Conservation (phyloP, 2,888 invertebrate genomes). For the Pardosa pseudoannulata region DNA sequence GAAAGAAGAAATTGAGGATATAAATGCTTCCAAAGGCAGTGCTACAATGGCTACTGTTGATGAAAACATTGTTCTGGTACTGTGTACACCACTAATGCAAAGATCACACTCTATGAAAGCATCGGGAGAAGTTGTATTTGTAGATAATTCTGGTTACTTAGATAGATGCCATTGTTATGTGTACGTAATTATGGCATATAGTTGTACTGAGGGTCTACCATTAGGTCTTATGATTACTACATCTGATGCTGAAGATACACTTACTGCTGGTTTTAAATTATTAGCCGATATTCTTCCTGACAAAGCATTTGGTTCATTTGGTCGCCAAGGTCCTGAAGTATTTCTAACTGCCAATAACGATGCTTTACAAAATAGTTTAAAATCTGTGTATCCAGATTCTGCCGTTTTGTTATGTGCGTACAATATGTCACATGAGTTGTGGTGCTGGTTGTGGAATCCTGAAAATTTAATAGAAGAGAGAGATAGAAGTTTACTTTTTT, state of each 20-base stretch:
- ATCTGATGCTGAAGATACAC: conserved; percentile 43
- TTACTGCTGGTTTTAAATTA: conserved; percentile 58
- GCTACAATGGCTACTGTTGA: conserved; percentile 37
- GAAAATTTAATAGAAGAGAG: conserved; percentile 52
- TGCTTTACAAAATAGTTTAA: conserved; percentile 48
- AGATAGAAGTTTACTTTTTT: conserved; percentile 47
- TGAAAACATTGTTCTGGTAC: conserved; percentile 48
- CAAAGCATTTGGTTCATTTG: conserved; percentile 63
- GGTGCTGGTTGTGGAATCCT: conserved; percentile 59
- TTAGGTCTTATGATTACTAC: conserved; percentile 56
- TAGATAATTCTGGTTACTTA: conserved; percentile 59
- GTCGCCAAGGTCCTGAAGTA: conserved; percentile 57
- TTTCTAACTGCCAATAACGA: conserved; percentile 64
- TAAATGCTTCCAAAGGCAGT: conserved; percentile 62
- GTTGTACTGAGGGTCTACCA: conserved; percentile 61
- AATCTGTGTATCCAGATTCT: conserved; percentile 58
- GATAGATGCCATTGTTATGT: conserved; percentile 57
- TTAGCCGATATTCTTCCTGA: conserved; percentile 61
- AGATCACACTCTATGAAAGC: conserved; percentile 65
- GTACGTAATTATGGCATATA: conserved; percentile 61
- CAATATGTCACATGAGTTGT: conserved; percentile 57
- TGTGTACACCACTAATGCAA: conserved; percentile 59
- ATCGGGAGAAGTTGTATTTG: conserved; percentile 65
- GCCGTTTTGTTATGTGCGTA: conserved; percentile 63
- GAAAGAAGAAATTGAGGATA: conserved; percentile 57